Evolutionary conservation across 1,140 invertebrate species (phyloP).

Genomic region (Sarcophaga bullata): DNA sequence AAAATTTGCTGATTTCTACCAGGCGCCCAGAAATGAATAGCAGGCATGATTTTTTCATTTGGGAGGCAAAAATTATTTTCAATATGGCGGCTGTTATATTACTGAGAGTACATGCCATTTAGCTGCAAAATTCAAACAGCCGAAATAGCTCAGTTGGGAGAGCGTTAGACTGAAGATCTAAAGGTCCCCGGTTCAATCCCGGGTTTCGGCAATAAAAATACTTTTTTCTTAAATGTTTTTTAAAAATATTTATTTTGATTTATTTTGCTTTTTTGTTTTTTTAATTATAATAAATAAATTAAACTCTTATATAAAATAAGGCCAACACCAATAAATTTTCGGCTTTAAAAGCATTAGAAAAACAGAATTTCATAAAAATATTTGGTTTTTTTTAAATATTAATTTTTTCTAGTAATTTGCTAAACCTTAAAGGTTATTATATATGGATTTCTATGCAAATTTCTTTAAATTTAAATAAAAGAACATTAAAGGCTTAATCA

Average conservation of each 20-base stretch:
- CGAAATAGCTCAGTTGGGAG: slow-evolving; percentile 84
- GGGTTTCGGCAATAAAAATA: slow-evolving; percentile 72
- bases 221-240: background rate
- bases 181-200: slow-evolving; percentile 82
- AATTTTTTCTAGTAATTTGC: background rate
- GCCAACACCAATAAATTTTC: slow-evolving; percentile 25
- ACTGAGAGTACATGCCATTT: no score
- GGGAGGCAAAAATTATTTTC: no score
- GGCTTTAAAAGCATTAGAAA: background rate
- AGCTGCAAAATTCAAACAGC: slow-evolving; percentile 58
- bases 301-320: background rate
- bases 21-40: no score
- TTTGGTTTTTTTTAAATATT: background rate
- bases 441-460: background rate
- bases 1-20: no score
- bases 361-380: background rate
- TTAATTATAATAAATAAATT: slow-evolving; percentile 18
- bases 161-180: slow-evolving; percentile 86
- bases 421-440: slow-evolving; percentile 3
- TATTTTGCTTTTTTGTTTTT: background rate
- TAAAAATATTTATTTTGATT: background rate
- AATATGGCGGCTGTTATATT: no score
- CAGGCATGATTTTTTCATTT: no score
- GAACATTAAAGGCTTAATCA: background rate
- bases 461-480: background rate